These are phyloP conservation scores for Polyommatus iphigenia DNA, from an alignment of 2,888 invertebrate genomes.

Conservation along the genomic window DNA sequence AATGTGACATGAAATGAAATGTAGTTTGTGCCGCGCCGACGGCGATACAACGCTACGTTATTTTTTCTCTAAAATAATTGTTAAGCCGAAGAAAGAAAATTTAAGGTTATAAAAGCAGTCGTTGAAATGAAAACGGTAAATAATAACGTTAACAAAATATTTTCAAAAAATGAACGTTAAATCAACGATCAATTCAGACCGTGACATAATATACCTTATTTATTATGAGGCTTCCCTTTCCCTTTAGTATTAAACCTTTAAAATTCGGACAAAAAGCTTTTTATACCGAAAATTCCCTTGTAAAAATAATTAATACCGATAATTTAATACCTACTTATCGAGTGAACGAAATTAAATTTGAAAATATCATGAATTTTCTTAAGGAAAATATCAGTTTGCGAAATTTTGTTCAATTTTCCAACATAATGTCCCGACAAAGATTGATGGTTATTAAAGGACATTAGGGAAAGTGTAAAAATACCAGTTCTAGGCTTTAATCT, in stretches of 20 bases:
- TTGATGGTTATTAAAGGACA: constrained; percentile 62
- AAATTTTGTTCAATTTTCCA: background rate
- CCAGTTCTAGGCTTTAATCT: background rate
- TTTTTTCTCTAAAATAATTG: background rate
- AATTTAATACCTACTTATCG: background rate
- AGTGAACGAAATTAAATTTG: background rate
- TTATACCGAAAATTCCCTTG: background rate
- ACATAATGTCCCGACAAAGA: constrained; percentile 47
- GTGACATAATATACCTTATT: background rate
- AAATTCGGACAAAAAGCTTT: background rate
- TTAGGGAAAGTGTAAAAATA: background rate
- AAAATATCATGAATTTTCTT: background rate
- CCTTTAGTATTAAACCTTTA: background rate
- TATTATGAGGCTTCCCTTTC: background rate
- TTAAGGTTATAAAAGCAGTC: background rate
- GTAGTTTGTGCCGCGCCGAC: background rate
- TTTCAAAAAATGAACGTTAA: background rate
- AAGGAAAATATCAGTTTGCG: background rate
- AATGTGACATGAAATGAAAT: background rate
- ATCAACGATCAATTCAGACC: background rate
- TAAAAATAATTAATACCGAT: background rate
- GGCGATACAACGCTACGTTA: background rate
- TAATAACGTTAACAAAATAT: background rate
- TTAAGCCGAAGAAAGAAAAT: background rate
- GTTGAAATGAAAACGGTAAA: background rate